Evolutionary conservation across 2,797 vertebrate species (phyloP), one percentile per base, ranked within the genome.

Genomic region (Danio albolineatus): DNA sequence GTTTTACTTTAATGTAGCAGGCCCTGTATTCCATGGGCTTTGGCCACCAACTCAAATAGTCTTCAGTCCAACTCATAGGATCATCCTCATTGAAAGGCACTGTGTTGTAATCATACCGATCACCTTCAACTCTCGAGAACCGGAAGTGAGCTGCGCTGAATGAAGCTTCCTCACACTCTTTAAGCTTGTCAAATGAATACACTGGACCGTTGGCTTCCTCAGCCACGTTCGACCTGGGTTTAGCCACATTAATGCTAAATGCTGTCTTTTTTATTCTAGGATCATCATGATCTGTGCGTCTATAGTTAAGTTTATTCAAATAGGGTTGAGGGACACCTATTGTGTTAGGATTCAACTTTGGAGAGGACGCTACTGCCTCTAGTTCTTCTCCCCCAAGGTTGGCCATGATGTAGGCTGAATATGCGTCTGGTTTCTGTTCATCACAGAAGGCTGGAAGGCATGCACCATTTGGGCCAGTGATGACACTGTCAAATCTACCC

Each of bases 31-130:
- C 98, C 95, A 96, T 95, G 0, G 98, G 98, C 70, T 98, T 99
- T 13, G 98, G 98, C 98, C 98, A 99, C 98, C 98, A 99, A 0
- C 95, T 95, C 78, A 99, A 89, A 85, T 99, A 99, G 90, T 99
- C 97, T 51, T 97, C 95, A 0, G 97, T 99, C 98, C 98, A 99
- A 87, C 96, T 98, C 96, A 98, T 95, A 28, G 97, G 97, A 81
- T 99, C 97, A 0, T 98, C 95, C 85, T 99, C 98, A 2, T 96
- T 97, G 89, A 99, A 99, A 0, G 95, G 94, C 60, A 99, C 96
- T 0, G 98, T 98, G 88, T 99, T 99, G 76, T 95, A 99, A 85
- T 99, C 97, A 0, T 99, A 99, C 5, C 89, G 90, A 83, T 99
- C 96, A 48, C 96, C 97, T 87, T 99, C 98, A 6, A 97, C 95